Base-by-base conservation (phyloP, 2,797 vertebrate species). In the Oryzias sinensis region DNA sequence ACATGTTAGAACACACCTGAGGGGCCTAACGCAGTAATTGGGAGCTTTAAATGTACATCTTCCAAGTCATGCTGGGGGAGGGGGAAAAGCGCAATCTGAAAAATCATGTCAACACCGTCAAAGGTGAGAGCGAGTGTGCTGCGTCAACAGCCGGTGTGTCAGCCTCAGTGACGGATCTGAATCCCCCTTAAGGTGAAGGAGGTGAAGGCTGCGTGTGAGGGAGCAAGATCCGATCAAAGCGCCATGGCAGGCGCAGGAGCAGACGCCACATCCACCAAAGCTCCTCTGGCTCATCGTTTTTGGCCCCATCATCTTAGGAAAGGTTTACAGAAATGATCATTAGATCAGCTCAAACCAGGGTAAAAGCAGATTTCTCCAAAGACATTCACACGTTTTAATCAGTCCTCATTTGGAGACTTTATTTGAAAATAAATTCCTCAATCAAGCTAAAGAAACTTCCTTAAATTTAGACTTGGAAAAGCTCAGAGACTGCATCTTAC, bases 1-100 rank as follows among this genome's bases (percentile, higher is more conserved):
- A 83, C 86, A 80, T 77, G 84, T 84, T 82, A 84, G 81, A 84
- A 85, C 67, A 76, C 76, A 74, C 76, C 85, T 67, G 59, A 59
- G 80, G 83, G 84, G 69, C 48, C 49, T 63, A 71, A 55, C 49
- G 43, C 79, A 43, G 69, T 87, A 89, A 88, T 87, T 88, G 82
- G 84, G 67, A 77, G 74, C 73, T 78, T 83, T 76, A 79, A 74
- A 86, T 86, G 76, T 70, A 59, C 69, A 81, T 78, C 65, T 68
- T 59, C 74, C 50, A 41, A 64, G 81, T 86, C 77, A 76, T 18
- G 57, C 70, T 55, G 52, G 25, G 22, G 41, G 61, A 18, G 53
- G 48, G 59, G 54, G 68, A 61, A 5, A 29, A 72, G 59, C 29
- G 13, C 53, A 4, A 59, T 62, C 72, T 43, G 5, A 75, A 77